Evolutionary conservation across 2,888 invertebrate species (phyloP).

Genomic region (Drosophila mayaguana): DNA sequence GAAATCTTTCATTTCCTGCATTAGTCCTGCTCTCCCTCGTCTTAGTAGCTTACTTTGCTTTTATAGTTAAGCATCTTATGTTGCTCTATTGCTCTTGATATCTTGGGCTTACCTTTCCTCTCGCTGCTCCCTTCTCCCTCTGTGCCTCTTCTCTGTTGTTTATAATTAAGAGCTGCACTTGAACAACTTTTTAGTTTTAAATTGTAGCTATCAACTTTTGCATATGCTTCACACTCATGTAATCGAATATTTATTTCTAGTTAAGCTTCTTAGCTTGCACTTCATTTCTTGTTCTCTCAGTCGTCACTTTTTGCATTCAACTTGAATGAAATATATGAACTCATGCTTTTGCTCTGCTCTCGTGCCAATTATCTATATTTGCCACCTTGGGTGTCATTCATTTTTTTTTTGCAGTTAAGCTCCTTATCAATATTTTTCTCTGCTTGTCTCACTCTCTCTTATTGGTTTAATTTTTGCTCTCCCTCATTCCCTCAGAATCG

Average conservation of each 20-base stretch:
- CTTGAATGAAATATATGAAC: not conserved
- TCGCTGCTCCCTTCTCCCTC: not conserved
- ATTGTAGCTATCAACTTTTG: not conserved
- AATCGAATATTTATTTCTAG: not conserved
- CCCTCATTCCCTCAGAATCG: not conserved
- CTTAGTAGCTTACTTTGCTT: slow-evolving; percentile 6
- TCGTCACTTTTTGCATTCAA: not conserved
- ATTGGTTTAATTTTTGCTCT: not conserved
- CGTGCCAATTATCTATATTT: not conserved
- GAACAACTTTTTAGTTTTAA: not conserved
- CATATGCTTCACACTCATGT: not conserved
- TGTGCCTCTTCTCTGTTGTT: not conserved
- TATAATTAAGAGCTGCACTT: not conserved
- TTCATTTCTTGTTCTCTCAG: not conserved
- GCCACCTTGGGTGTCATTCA: not conserved
- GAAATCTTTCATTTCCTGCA: slow-evolving; percentile 1
- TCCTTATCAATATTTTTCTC: not conserved
- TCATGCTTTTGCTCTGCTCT: not conserved
- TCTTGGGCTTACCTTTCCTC: not conserved
- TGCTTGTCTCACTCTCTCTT: not conserved
- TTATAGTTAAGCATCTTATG: slow-evolving; percentile 5
- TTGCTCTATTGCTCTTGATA: not conserved
- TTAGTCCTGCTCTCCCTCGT: not conserved
- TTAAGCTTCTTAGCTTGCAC: not conserved
- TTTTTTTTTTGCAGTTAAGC: not conserved